Conservation (phyloP, 2,888 invertebrate genomes). For the Slavum lentiscoides region DNA sequence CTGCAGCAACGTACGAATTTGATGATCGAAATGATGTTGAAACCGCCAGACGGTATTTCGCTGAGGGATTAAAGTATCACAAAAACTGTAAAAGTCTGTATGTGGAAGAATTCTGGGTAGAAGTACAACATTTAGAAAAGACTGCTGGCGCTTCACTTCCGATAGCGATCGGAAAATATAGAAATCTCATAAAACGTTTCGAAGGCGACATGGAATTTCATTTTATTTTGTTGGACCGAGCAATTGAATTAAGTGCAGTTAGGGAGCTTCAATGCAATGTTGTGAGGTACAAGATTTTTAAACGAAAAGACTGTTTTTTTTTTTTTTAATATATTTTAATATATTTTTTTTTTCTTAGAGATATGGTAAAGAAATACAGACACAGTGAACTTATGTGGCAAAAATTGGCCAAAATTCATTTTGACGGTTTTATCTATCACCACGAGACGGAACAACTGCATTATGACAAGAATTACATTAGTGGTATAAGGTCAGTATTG, state of each 20-base stretch:
- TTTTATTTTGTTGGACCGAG: slow-evolving; percentile 31
- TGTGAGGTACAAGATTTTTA: slow-evolving; percentile 24
- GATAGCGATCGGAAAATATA: slow-evolving; percentile 38
- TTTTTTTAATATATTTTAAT: background rate
- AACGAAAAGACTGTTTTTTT: background rate
- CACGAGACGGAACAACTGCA: slow-evolving; percentile 32
- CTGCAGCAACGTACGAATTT: slow-evolving; percentile 45
- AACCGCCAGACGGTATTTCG: slow-evolving; percentile 32
- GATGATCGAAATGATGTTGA: slow-evolving; percentile 44
- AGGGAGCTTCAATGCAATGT: slow-evolving; percentile 37
- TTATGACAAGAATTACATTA: slow-evolving; percentile 30
- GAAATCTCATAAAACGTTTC: slow-evolving; percentile 36
- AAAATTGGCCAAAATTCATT: slow-evolving; percentile 47
- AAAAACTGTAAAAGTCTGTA: slow-evolving; percentile 38
- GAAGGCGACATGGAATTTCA: slow-evolving; percentile 40
- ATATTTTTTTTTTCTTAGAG: slow-evolving; percentile 6
- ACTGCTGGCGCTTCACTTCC: slow-evolving; percentile 39
- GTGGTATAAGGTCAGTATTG: slow-evolving; percentile 14
- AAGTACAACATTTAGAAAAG: slow-evolving; percentile 37
- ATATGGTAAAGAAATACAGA: slow-evolving; percentile 40
- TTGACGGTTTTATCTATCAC: slow-evolving; percentile 40
- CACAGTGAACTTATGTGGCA: slow-evolving; percentile 41
- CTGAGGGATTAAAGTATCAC: slow-evolving; percentile 39
- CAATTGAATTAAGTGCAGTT: slow-evolving; percentile 31
- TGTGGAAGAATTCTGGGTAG: slow-evolving; percentile 41